A percentile compares a stretch with the other conserved stretches of the same genome.
Conservation (phyloP, 37 sponge, comb jelly and placozoan genomes). For the Halisarca cf. caerulea region DNA sequence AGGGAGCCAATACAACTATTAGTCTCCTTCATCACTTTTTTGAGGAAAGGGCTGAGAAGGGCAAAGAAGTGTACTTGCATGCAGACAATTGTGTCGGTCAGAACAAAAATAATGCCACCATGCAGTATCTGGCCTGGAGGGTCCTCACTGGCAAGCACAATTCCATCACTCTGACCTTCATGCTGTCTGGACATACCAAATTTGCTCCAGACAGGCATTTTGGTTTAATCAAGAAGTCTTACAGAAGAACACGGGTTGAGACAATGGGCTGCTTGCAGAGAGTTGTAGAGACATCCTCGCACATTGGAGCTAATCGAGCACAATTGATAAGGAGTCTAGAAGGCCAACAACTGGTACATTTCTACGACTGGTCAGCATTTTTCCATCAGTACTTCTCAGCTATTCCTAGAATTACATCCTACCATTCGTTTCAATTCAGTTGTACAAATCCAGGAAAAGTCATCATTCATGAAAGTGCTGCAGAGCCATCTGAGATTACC, state of each 20-base stretch:
- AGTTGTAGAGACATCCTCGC: not conserved
- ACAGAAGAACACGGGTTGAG: not conserved
- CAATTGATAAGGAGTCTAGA: not conserved
- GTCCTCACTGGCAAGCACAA: slow-evolving; percentile 14
- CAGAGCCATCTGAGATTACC: not conserved
- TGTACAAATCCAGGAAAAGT: not conserved
- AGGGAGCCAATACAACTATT: slow-evolving; percentile 33
- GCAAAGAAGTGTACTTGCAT: not conserved
- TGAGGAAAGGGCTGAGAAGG: slow-evolving; percentile 15
- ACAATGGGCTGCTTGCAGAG: not conserved
- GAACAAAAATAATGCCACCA: slow-evolving; percentile 45
- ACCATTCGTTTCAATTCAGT: slow-evolving; percentile 16
- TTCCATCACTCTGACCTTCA: slow-evolving; percentile 11
- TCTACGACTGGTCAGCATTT: not conserved
- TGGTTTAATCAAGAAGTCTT: slow-evolving; percentile 8
- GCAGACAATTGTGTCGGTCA: slow-evolving; percentile 47
- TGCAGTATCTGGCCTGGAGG: slow-evolving; percentile 41
- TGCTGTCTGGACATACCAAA: slow-evolving; percentile 38
- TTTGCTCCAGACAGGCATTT: slow-evolving; percentile 26
- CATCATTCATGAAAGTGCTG: no score
- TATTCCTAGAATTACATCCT: not conserved
- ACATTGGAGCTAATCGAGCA: not conserved
- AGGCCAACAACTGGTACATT: not conserved
- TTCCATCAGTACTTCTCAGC: not conserved
- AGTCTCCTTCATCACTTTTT: slow-evolving; percentile 29